Conservation (phyloP, 2,888 invertebrate genomes). For the Metopia argyrocephala region DNA sequence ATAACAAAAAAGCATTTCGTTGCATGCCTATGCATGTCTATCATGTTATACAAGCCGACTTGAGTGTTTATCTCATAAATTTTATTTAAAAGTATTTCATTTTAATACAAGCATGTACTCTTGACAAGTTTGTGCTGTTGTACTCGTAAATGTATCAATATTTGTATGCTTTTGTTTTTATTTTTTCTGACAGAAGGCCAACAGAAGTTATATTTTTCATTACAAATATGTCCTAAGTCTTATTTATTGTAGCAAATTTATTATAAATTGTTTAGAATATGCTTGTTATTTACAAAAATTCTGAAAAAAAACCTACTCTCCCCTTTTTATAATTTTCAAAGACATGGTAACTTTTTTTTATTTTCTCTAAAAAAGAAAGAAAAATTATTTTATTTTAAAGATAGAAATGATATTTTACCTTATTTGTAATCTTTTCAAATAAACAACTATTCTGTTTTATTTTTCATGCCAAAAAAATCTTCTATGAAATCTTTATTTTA, state of each 20-base stretch:
- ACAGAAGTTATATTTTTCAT: not conserved
- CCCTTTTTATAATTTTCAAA: too few species aligned
- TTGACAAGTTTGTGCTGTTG: not conserved
- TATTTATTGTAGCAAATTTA: not conserved
- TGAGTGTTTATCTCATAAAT: too few species aligned
- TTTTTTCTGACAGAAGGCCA: not conserved
- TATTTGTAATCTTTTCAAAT: too few species aligned
- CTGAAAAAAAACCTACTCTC: too few species aligned
- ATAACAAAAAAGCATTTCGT: too few species aligned
- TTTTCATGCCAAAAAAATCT: not conserved
- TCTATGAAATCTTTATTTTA: not conserved
- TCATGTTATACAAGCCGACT: not conserved
- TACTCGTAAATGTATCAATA: not conserved
- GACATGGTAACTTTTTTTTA: too few species aligned
- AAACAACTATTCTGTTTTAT: too few species aligned
- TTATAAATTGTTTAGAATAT: not conserved
- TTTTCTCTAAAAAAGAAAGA: too few species aligned
- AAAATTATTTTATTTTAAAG: too few species aligned
- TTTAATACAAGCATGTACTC: not conserved
- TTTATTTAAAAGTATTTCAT: not conserved
- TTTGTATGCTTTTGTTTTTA: not conserved
- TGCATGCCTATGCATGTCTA: not conserved
- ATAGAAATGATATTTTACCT: too few species aligned
- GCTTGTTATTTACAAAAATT: too few species aligned
- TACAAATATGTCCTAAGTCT: not conserved